phyloP scores from a whole-genome alignment of 1,140 invertebrate species.

The Macrocentrus cingulum region DNA sequence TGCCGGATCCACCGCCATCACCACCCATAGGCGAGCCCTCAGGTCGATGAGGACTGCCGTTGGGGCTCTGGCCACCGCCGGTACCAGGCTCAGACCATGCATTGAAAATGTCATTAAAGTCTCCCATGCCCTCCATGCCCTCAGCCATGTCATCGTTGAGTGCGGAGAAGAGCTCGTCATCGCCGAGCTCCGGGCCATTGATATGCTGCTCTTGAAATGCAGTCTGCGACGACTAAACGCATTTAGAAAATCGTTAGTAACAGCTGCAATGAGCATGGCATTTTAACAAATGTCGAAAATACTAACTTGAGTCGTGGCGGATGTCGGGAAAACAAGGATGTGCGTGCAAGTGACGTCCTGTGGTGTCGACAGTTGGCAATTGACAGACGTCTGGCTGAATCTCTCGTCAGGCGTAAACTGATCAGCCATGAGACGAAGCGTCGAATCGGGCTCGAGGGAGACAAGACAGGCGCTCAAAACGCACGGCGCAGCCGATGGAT shows the following conservation, averaged over 20 bases:
- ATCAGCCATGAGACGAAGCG: constrained; percentile 91
- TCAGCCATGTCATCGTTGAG: constrained; percentile 74
- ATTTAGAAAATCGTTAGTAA: background rate
- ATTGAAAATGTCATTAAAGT: constrained; percentile 72
- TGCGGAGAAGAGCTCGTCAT: constrained; percentile 73
- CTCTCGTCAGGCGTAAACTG: constrained; percentile 90
- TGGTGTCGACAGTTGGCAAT: constrained; percentile 84
- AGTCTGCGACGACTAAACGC: constrained; percentile 78
- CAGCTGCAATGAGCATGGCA: too few species aligned
- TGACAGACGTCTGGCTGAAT: constrained; percentile 81
- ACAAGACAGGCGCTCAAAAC: constrained; percentile 97
- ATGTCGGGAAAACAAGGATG: constrained; percentile 98
- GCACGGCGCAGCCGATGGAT: constrained; percentile 78
- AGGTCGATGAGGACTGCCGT: constrained; percentile 63
- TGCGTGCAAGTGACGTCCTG: constrained; percentile 96
- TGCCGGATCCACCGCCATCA: constrained; percentile 62
- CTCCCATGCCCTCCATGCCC: constrained; percentile 72
- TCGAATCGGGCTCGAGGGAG: constrained; percentile 92
- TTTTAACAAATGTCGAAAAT: constrained; percentile 2
- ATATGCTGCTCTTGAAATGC: constrained; percentile 82
- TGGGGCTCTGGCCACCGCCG: constrained; percentile 64
- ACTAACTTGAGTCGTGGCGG: constrained; percentile 88
- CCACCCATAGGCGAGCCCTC: constrained; percentile 63
- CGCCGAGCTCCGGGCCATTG: constrained; percentile 72
- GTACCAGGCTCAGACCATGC: constrained; percentile 68